Percentiles rank a stretch among this genome's conserved stretches.
phyloP scores from a whole-genome alignment of 1,140 invertebrate species.

The Halictus rubicundus region DNA sequence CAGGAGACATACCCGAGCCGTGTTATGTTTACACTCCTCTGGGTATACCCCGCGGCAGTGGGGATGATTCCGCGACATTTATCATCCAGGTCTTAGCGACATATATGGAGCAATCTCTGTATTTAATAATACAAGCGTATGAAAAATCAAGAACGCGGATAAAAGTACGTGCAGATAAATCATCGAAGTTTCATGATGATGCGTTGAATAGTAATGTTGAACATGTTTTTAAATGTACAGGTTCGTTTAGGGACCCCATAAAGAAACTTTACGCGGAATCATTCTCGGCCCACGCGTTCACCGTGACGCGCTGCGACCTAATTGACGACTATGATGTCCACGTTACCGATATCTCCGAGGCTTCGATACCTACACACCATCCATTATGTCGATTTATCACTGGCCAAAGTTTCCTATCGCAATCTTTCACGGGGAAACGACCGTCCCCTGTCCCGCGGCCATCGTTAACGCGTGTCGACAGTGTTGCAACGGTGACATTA shows the following conservation, averaged over 20 bases:
- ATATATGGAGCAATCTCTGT: too few relatives aligned
- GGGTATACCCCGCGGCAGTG: too few relatives aligned
- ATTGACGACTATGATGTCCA: slow-evolving; percentile 10
- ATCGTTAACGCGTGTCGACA: background rate
- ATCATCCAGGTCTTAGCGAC: too few relatives aligned
- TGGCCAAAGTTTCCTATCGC: background rate
- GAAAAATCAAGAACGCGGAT: too few relatives aligned
- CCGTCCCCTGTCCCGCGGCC: background rate
- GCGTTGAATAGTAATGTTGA: too few relatives aligned
- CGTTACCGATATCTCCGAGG: background rate
- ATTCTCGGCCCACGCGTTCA: slow-evolving; percentile 37
- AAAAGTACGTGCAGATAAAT: too few relatives aligned
- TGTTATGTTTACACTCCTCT: too few relatives aligned
- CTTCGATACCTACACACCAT: background rate
- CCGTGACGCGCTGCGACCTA: background rate
- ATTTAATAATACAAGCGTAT: too few relatives aligned
- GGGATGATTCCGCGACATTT: too few relatives aligned
- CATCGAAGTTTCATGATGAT: too few relatives aligned
- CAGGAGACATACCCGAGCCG: too few relatives aligned
- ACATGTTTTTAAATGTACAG: too few relatives aligned
- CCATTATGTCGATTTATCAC: slow-evolving; percentile 17
- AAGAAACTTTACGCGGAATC: slow-evolving; percentile 52
- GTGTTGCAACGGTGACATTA: slow-evolving; percentile 12
- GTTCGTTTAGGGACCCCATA: slow-evolving; percentile 18
- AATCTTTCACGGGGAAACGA: background rate